These are phyloP conservation scores for Prietella phreatophila DNA, from an alignment of 2,113 vertebrate genomes.

Conservation along the genomic window DNA sequence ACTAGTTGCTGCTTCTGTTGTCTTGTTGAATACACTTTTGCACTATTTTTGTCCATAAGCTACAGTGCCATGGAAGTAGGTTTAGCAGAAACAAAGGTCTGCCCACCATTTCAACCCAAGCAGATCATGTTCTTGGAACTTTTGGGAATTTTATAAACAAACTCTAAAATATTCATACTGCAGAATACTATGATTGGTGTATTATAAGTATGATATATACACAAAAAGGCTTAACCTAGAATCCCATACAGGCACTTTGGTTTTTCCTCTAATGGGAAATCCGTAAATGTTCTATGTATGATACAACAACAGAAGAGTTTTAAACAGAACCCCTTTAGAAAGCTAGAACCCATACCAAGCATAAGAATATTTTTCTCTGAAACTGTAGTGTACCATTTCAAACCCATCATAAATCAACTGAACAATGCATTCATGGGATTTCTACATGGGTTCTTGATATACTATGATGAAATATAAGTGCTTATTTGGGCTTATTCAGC, in stretches of 20 bases:
- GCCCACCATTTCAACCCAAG: neutral
- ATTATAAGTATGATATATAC: neutral
- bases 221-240: neutral
- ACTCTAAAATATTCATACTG: neutral
- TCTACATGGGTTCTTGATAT: neutral
- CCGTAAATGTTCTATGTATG: neutral
- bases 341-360: neutral
- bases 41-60: neutral
- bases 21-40: neutral
- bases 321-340: neutral
- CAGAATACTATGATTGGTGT: neutral
- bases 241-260: neutral
- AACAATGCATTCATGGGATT: slow-evolving; percentile 36
- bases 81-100: neutral
- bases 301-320: neutral
- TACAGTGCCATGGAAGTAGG: neutral
- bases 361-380: neutral
- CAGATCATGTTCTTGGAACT: neutral
- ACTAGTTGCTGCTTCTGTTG: neutral
- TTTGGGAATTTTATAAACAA: neutral
- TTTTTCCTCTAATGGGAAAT: neutral
- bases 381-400: neutral
- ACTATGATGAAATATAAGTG: slow-evolving; percentile 24
- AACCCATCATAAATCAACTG: slow-evolving; percentile 41
- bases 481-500: slow-evolving; percentile 22